Evolutionary conservation across 2,113 vertebrate genomes (phyloP).

Genomic region (Hemibagrus wyckioides): DNA sequence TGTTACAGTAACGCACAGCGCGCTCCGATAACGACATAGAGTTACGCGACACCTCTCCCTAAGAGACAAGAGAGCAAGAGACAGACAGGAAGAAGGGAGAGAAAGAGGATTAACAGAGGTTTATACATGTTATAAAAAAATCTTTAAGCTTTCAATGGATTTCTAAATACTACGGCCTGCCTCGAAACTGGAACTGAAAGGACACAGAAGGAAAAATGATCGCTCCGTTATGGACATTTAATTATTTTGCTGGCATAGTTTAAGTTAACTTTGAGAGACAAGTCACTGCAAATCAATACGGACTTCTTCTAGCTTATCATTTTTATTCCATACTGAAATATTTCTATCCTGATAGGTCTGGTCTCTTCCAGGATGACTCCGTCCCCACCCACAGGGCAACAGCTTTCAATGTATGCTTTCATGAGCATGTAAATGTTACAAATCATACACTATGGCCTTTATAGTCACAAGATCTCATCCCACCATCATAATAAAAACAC

Average conservation of each 20-base stretch:
- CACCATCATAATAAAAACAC: not conserved
- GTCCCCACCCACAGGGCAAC: not conserved
- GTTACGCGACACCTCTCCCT: slow-evolving; percentile 80
- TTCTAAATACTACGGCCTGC: not conserved
- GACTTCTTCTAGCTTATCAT: not conserved
- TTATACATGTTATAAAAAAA: not conserved
- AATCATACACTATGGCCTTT: not conserved
- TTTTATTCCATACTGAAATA: not conserved
- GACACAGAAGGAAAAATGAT: not conserved
- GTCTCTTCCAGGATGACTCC: not conserved
- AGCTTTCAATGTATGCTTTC: not conserved
- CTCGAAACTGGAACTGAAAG: not conserved
- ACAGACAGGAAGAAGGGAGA: slow-evolving; percentile 13
- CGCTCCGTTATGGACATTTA: not conserved
- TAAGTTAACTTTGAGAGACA: not conserved
- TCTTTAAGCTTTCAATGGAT: not conserved
- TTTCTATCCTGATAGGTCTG: not conserved
- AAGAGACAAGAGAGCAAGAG: slow-evolving; percentile 14
- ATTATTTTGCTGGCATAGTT: not conserved
- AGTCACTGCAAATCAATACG: not conserved
- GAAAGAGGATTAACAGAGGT: not conserved
- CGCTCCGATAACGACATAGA: slow-evolving; percentile 74
- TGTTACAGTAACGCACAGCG: slow-evolving; percentile 82
- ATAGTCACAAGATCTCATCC: not conserved
- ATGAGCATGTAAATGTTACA: not conserved